A percentile compares a stretch with the other conserved stretches of the same genome.
These are phyloP conservation scores for Muscidifurax raptorellus DNA, from an alignment of 1,140 invertebrate species.

Conservation along the genomic window DNA sequence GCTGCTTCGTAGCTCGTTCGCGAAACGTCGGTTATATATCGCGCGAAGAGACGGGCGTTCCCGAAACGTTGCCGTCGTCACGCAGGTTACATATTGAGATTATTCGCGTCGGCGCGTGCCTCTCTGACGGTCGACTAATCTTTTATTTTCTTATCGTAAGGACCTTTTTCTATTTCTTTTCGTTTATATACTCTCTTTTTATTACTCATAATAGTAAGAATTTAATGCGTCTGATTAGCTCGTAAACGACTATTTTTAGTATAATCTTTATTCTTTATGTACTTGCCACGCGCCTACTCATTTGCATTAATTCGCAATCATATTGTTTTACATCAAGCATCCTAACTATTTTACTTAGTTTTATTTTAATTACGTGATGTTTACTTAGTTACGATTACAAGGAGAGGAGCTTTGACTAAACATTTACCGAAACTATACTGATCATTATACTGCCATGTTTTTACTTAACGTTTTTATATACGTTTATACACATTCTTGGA, in stretches of 20 bases:
- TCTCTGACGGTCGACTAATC: conserved; percentile 48
- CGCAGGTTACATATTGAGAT: conserved; percentile 69
- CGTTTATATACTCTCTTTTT: neutral
- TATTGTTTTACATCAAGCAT: neutral
- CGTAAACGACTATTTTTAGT: neutral
- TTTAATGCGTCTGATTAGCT: neutral
- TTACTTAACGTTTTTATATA: neutral
- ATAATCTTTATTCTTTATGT: neutral
- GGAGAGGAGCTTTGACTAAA: neutral
- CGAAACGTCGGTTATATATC: neutral
- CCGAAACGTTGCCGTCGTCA: conserved; percentile 51
- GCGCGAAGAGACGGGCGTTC: conserved; percentile 40
- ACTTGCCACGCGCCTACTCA: neutral
- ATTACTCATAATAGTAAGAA: neutral
- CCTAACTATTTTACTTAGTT: neutral
- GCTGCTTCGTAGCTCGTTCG: neutral
- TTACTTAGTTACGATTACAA: neutral
- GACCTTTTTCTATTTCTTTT: neutral
- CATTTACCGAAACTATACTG: neutral
- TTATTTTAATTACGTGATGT: neutral
- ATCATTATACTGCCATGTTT: neutral
- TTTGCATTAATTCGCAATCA: no score
- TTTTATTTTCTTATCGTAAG: conserved; percentile 52
- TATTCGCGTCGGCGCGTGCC: conserved; percentile 55
- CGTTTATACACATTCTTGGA: neutral